Evolutionary conservation across 2,113 vertebrate genomes (phyloP).

Genomic region (Ondatra zibethicus): DNA sequence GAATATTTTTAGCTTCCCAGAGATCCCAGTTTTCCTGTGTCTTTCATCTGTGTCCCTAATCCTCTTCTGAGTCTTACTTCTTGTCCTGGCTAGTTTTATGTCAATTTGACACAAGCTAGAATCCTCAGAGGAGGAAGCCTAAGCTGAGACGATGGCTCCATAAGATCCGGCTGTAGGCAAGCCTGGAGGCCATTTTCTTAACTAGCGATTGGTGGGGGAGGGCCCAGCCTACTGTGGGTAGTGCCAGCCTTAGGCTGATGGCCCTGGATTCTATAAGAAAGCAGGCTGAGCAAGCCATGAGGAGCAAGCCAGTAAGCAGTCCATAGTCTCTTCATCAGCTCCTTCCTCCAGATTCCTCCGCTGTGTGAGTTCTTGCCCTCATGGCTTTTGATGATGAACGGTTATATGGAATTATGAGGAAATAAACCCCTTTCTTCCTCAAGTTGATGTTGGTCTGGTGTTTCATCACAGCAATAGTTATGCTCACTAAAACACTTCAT

Average conservation of each 20-base stretch:
- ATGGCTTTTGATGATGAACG: not conserved
- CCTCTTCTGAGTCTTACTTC: conserved; percentile 1
- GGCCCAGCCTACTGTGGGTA: not conserved
- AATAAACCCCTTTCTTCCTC: not conserved
- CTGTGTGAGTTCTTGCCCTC: too few species aligned
- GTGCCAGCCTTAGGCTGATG: not conserved
- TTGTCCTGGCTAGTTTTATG: not conserved
- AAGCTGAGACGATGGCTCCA: not conserved
- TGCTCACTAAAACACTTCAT: not conserved
- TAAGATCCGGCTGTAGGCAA: not conserved
- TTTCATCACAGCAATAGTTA: not conserved
- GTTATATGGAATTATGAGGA: not conserved
- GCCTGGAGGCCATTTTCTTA: not conserved
- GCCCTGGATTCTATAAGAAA: not conserved
- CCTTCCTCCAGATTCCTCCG: not conserved
- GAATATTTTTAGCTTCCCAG: conserved; percentile 64
- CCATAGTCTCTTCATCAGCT: not conserved
- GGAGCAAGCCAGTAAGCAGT: not conserved
- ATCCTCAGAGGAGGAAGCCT: not conserved
- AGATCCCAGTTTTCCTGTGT: conserved; percentile 39
- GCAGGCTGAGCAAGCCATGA: not conserved
- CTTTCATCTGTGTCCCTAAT: conserved; percentile 39
- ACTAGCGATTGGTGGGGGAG: not conserved
- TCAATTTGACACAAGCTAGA: not conserved
- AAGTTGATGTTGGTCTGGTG: not conserved